These are phyloP conservation scores for Chesias legatella DNA, from an alignment of 2,888 invertebrate species.

Conservation along the genomic window DNA sequence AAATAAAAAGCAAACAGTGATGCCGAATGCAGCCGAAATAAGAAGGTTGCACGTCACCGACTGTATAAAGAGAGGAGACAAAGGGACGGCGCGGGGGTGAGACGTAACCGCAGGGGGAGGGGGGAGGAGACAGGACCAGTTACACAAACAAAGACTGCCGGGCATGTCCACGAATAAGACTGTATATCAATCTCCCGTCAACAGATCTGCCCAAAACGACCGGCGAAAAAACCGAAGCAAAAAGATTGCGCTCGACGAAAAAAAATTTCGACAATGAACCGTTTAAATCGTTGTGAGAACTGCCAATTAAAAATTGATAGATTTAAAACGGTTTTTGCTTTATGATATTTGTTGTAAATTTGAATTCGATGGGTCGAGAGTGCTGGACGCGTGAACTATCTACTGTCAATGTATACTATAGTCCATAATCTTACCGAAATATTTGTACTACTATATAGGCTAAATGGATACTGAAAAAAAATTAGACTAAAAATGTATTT, in stretches of 20 bases:
- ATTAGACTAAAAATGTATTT: no score
- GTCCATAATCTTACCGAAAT: no score
- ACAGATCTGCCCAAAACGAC: constrained; percentile 73
- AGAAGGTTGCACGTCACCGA: constrained; percentile 61
- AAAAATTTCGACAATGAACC: constrained; percentile 71
- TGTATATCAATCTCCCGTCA: constrained; percentile 79
- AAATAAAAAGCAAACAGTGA: constrained; percentile 33
- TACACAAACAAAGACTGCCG: constrained; percentile 75
- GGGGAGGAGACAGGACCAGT: constrained; percentile 54
- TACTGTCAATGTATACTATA: no score
- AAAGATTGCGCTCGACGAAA: constrained; percentile 56
- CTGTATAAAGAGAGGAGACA: constrained; percentile 71
- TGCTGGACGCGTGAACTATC: no score
- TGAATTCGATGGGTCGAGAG: no score
- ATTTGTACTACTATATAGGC: no score
- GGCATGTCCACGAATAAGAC: constrained; percentile 72
- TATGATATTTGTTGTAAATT: constrained; percentile 11
- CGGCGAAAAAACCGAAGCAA: constrained; percentile 67
- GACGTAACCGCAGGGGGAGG: constrained; percentile 25
- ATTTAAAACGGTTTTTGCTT: constrained; percentile 36
- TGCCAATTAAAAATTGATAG: constrained; percentile 80
- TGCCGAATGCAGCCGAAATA: constrained; percentile 61
- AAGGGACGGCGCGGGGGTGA: constrained; percentile 53
- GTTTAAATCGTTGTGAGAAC: constrained; percentile 75
- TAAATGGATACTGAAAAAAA: no score